Base-by-base conservation (phyloP, 2,113 vertebrate genomes). In the Colaptes auratus region DNA sequence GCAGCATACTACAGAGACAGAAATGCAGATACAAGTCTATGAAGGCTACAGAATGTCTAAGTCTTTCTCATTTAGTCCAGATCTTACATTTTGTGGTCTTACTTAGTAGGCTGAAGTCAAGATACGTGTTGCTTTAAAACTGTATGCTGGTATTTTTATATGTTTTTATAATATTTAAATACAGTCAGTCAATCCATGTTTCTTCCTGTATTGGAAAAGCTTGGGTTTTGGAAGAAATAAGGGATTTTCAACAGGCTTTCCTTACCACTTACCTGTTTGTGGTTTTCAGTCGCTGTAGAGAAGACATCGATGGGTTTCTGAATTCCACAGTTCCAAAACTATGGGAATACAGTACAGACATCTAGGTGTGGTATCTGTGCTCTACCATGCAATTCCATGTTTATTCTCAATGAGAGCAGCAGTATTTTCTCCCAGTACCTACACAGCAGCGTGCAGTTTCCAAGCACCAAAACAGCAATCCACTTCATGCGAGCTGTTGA, bases 301-400 rank as follows among this genome's bases (percentile, higher is more conserved):
- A 53, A 2, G 1, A 31, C 14, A 56, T 87, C 17, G 36, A 2
- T 0, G 2, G 7, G 10, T 77, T 71, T 82, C 82, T 82, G 16
- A 75, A 64, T 63, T 89, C 31, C 33, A 5, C 12, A 25, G 3
- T 66, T 65, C 11, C 66, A 61, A 36, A 36, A 35, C 72, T 80
- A 30, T 69, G 48, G 72, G 30, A 79, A 27, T 60, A 3, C 1
- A 1, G 13, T n/a, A 27, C 3, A 0, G 25, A 15, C 23, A n/a
- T 23, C 28, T 73, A 9, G 15, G 13, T 58, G 3, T 61, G 67
- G 1, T 79, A 6, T 30, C 27, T 36, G 10, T 64, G 20, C 19
- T 44, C 1, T 85, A 35, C 30, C 18, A 2, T 44, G 30, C 46
- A 66, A 0, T 70, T 30, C 56, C 1, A 0, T 39, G 28, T 46